Conservation (phyloP, 2,113 vertebrate species). For the Rutilus rutilus region DNA sequence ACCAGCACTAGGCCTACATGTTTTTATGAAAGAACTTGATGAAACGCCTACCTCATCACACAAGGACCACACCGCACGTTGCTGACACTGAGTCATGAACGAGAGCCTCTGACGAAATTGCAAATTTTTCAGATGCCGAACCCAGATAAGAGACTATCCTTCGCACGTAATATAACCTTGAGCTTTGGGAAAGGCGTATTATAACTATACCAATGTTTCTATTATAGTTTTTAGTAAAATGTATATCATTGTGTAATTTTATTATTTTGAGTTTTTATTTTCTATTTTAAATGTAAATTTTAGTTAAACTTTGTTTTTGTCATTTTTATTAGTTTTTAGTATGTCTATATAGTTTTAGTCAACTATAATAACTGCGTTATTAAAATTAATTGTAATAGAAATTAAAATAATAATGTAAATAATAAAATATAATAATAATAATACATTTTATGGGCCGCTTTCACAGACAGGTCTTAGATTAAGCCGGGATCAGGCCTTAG, state of each 20-base stretch:
- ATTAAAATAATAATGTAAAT: too few species aligned
- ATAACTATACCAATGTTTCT: background rate
- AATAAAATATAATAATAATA: too few species aligned
- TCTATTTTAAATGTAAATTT: background rate
- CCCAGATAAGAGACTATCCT: background rate
- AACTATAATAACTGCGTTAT: background rate
- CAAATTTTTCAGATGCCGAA: constrained; percentile 22
- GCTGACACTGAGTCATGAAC: constrained; percentile 2
- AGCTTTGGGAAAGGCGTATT: background rate
- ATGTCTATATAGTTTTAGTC: background rate
- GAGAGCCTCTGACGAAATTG: constrained; percentile 4
- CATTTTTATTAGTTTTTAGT: background rate
- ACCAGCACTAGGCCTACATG: constrained; percentile 46
- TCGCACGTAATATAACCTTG: background rate
- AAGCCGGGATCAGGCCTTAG: too few species aligned
- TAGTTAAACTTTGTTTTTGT: background rate
- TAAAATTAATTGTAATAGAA: background rate
- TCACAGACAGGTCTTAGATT: too few species aligned
- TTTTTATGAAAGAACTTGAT: constrained; percentile 37
- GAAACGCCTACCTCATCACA: constrained; percentile 24
- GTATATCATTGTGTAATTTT: background rate
- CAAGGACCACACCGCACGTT: constrained; percentile 1
- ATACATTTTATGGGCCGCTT: too few species aligned
- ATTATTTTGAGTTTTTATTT: background rate
- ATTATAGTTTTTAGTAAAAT: background rate